Evolutionary conservation across 2,888 invertebrate genomes (phyloP).

Genomic region (Dasysyrphus tricinctus): DNA sequence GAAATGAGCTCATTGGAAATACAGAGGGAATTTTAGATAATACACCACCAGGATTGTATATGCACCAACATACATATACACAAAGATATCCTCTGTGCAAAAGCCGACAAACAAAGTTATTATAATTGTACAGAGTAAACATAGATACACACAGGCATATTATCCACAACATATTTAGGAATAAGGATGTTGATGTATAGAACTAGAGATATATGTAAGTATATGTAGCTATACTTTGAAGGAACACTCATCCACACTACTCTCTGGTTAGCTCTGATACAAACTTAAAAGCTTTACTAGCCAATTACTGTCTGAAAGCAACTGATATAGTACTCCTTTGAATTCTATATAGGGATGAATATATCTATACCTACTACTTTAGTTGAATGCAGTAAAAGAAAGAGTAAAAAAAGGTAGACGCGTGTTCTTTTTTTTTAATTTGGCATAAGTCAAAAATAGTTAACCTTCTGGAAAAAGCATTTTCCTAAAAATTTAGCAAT

Average conservation of each 20-base stretch:
- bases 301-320: conserved; percentile 78
- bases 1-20: conserved; percentile 47
- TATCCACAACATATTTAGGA: conserved; percentile 31
- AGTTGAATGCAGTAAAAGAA: neutral
- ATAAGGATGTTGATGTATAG: conserved; percentile 14
- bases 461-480: too few species aligned
- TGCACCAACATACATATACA: neutral
- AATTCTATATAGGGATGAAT: neutral
- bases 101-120: conserved; percentile 47
- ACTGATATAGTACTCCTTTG: conserved; percentile 50
- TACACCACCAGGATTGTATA: conserved; percentile 28
- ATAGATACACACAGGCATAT: neutral
- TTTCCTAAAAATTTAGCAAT: too few species aligned
- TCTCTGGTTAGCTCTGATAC: conserved; percentile 63
- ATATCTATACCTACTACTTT: neutral
- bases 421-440: too few species aligned
- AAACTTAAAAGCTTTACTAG: conserved; percentile 76
- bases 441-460: too few species aligned
- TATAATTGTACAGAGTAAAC: neutral
- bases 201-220: neutral
- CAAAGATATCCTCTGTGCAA: neutral
- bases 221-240: neutral
- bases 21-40: conserved; percentile 69
- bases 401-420: neutral
- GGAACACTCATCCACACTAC: neutral